Base-by-base conservation (phyloP, 1,140 invertebrate species). In the Lordiphosa collinella region DNA sequence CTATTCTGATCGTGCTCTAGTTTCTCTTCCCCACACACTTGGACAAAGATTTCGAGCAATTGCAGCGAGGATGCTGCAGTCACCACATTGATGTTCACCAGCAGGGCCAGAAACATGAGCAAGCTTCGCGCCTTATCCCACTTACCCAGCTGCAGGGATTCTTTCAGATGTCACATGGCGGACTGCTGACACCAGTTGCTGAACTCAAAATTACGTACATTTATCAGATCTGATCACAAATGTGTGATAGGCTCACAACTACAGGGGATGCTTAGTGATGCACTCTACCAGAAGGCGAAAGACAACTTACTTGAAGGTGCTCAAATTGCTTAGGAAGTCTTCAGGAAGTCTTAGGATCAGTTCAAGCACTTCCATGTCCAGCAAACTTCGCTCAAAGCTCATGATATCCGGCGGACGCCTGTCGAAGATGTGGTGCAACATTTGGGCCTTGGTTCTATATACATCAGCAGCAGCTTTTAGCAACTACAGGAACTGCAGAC, bases 181-280 rank as follows among this genome's bases (percentile, higher is more conserved):
- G n/a, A n/a, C n/a, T n/a, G n/a, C n/a, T n/a, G n/a, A n/a, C n/a
- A 98, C 92, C 99, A 97, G 49, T 96, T 97, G 43, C 97, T 97
- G 91, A 99, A 99, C 89, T 97, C 97, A 80, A 96, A 99, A 89
- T 98, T 98, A 82, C 96, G 96, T 0, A 96, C 96, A 91, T 99
- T 99, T 0, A 99, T 89, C 16, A 99, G 91, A 2, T 98, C 98
- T n/a, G n/a, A n/a, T n/a, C 59, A 99, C 96, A 4, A 99, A 90
- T 0, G 98, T 99, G 2, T 97, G 96, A 87, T 99, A 99, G 57
- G 98, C 97, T 0, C 97, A 97, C 85, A 97, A 95, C 90, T 99
- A 98, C 89, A 99, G 97, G 4, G 98, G 98, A 93, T 98, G 95
- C 61, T 93, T 93, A 31, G 96, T 93, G 16, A 97, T 96, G 91